phyloP scores from a whole-genome alignment of 2,797 vertebrate species.

The Euphonia xanthogaster region DNA sequence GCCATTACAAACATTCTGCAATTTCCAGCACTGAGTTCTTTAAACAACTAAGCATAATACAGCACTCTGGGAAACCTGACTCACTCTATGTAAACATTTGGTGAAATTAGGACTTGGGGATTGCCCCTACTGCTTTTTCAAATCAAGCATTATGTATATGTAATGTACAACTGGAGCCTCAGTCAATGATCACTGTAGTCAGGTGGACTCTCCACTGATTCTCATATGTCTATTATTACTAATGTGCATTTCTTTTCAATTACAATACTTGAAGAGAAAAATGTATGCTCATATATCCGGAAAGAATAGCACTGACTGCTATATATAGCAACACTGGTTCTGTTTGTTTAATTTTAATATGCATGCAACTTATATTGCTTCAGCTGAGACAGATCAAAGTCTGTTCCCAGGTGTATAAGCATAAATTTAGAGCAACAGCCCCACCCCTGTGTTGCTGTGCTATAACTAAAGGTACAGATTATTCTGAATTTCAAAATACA shows the following conservation, averaged over 20 bases:
- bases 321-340: neutral
- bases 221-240: neutral
- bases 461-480: neutral
- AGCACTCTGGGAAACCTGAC: neutral
- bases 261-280: neutral
- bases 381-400: constrained; percentile 1
- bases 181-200: neutral
- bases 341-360: constrained; percentile 26
- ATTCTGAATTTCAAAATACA: neutral
- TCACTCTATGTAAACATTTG: neutral
- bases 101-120: neutral
- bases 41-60: neutral
- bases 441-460: neutral
- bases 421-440: neutral
- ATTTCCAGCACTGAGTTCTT: neutral
- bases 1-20: neutral
- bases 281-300: neutral
- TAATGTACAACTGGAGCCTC: neutral
- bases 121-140: neutral
- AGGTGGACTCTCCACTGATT: neutral
- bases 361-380: neutral
- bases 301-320: neutral
- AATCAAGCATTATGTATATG: neutral
- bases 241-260: neutral
- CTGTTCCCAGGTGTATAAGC: neutral